Conservation (phyloP, 2,797 vertebrate genomes). For the Labeo calbasu region DNA sequence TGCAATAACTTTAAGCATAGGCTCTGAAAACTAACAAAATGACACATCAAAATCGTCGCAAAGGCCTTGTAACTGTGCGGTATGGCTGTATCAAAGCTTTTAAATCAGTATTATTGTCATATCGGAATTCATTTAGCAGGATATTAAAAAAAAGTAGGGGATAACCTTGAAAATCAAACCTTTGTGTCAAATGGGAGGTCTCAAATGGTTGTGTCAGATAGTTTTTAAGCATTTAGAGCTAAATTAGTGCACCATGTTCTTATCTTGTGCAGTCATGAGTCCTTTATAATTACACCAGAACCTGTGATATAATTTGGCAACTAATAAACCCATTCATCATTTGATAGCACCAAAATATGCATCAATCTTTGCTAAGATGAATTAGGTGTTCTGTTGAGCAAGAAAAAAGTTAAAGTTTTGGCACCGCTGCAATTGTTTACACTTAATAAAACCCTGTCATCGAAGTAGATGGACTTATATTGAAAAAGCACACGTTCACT, state of each 20-base stretch:
- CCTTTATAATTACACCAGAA: constrained; percentile 7
- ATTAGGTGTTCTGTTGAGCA: constrained; percentile 1
- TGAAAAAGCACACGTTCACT: not conserved
- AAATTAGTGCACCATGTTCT: not conserved
- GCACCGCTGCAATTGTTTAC: not conserved
- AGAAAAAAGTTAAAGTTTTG: not conserved
- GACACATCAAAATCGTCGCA: not conserved
- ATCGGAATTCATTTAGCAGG: not conserved
- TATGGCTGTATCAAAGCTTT: not conserved
- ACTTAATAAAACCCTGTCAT: not conserved
- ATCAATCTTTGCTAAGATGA: constrained; percentile 22
- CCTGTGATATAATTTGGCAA: constrained; percentile 12
- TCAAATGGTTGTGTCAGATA: not conserved
- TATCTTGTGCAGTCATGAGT: not conserved
- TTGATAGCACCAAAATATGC: constrained; percentile 1
- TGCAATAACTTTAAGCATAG: not conserved
- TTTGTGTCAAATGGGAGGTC: not conserved
- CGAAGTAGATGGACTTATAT: not conserved
- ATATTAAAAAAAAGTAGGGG: not conserved
- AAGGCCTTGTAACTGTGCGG: not conserved
- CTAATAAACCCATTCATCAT: constrained; percentile 32
- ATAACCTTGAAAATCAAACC: not conserved
- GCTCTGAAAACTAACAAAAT: not conserved
- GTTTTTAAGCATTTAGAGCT: too few species aligned
- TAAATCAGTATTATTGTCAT: not conserved